Evolutionary conservation across 2,888 invertebrate species (phyloP), one percentile per base, ranked within the genome.

Genomic region (Acrobasis consociella): DNA sequence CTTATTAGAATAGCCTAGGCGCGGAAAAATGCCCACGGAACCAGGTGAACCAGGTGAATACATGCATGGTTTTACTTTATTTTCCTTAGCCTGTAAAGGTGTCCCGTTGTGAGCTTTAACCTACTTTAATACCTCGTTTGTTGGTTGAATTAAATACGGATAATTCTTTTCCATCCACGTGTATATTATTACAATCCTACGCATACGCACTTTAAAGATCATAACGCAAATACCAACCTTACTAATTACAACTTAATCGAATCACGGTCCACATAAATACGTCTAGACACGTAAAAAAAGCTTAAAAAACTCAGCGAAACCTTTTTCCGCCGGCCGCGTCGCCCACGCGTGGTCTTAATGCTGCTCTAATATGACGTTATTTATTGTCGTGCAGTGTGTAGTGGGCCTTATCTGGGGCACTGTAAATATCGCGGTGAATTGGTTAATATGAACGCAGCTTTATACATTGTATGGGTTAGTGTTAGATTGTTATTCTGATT

Each of bases 351-450:
- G 64, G 70, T 70, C 72, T 80, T 80, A 83, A 78, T 81, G 72
- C 82, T 69, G 69, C 80, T 83, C 84, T 87, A 87, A 88, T 85
- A 82, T 83, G 87, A 86, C 82, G 73, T 88, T 86, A 88, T 89
- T 89, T 88, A 89, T 87, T 78, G 77, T 77, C 66, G 73, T 77
- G 67, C 78, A 79, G 83, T 85, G 81, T 79, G 75, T 75, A 76
- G 72, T 68, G 78, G 74, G 78, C 85, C 85, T 87, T 86, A 86
- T 82, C 85, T 80, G 80, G 80, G 76, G 71, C 78, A 75, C 76
- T 74, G 84, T 83, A 83, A 82, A 83, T 83, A 84, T 80, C 74
- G 72, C 69, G 72, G 76, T 80, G 82, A 83, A 84, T 82, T 84
- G 79, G 83, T 81, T 82, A 76, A 81, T 82, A 76, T 78, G 81